Conservation (phyloP, 2,888 invertebrate species). For the Apodemia duryi region DNA sequence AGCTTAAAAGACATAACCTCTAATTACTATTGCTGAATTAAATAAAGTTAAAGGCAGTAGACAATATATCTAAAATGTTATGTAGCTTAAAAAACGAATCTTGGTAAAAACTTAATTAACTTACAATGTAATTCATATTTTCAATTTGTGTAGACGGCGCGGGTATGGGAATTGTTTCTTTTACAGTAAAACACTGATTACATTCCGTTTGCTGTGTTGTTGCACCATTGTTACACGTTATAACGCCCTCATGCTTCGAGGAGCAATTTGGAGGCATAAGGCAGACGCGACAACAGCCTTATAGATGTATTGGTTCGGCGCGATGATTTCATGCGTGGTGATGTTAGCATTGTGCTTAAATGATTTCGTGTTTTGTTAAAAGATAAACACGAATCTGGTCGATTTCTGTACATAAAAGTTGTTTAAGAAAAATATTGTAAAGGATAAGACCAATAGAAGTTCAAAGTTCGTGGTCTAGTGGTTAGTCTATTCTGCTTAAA, state of each 20-base stretch:
- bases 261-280: not conserved
- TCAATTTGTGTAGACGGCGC: slow-evolving; percentile 66
- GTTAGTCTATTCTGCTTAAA: too few relatives aligned
- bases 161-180: slow-evolving; percentile 47
- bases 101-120: slow-evolving; percentile 31
- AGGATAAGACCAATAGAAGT: too few relatives aligned
- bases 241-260: not conserved
- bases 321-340: not conserved
- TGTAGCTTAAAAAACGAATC: too few relatives aligned
- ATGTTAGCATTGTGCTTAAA: not conserved
- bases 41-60: too few relatives aligned
- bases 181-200: slow-evolving; percentile 5
- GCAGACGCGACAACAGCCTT: slow-evolving; percentile 1
- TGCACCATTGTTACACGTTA: slow-evolving; percentile 1
- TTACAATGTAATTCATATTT: slow-evolving; percentile 77
- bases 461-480: too few relatives aligned
- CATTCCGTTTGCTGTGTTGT: not conserved
- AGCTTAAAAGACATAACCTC: too few relatives aligned
- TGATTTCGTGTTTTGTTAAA: too few relatives aligned
- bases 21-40: too few relatives aligned
- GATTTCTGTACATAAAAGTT: too few relatives aligned
- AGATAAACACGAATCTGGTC: too few relatives aligned
- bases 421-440: too few relatives aligned
- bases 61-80: too few relatives aligned
- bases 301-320: not conserved